Evolutionary conservation across 2,113 vertebrate genomes (phyloP), one percentile per base, ranked within the genome.

Genomic region (Tichodroma muraria): DNA sequence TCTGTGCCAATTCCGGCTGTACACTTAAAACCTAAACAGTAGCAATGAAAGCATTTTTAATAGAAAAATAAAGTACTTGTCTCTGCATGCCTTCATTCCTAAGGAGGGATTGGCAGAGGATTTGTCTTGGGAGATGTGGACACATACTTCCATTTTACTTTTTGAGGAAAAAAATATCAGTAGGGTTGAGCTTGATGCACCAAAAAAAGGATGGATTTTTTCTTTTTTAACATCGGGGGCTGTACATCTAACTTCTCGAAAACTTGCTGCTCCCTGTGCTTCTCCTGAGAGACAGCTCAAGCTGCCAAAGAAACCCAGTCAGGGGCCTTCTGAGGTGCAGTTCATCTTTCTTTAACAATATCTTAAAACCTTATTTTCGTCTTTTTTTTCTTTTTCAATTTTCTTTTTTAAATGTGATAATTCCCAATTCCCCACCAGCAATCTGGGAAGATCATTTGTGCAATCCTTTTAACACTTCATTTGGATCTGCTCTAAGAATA

Each of bases 131-230:
- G 40, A 73, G 42, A 49, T 28, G 13, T 25, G 85, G 53, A 9
- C 3, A 2, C 6, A 60, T 9, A 28, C 9, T 80, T 70, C 24
- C 44, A 10, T 9, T 64, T 89, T 38, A 11, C 6, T 54, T 11
- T 14, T 10, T 37, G 6, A 33, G 14, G 15, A 24, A 17, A 47
- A 59, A 9, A 17, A 11, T 47, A 31, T 6, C 18, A 8, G 20
- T 28, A n/a, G 6, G 2, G 10, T 54, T 0, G 0, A 77, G 24
- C 25, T 49, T 6, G 2, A 28, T 37, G 22, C 14, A n/a, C 14
- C 8, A 30, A 40, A 44, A 42, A 56, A 23, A 15, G 4, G 8
- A 38, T 40, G 15, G 27, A n/a, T 72, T 69, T 75, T 17, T 37
- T 3, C 3, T 30, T 45, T 53, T 68, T 77, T 37, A 30, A 21